Evolutionary conservation across 2,797 vertebrate species (phyloP).

Genomic region (Mus caroli): DNA sequence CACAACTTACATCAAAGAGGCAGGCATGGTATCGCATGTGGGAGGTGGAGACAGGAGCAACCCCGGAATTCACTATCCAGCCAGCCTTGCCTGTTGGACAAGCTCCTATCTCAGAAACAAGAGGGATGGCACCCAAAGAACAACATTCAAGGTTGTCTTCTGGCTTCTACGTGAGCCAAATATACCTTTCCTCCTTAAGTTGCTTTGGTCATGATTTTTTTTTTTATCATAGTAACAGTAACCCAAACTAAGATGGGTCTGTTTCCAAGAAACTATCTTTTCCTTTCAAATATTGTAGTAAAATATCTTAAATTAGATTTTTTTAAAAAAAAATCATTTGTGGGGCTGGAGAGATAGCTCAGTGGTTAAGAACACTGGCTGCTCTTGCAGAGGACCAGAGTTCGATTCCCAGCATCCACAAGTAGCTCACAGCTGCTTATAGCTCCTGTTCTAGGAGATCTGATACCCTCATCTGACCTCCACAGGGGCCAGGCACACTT

Average conservation of each 20-base stretch:
- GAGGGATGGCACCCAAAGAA: background rate
- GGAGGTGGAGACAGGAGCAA: too few species aligned
- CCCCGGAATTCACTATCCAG: background rate
- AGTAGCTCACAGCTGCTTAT: background rate
- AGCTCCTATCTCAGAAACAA: background rate
- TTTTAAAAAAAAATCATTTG: background rate
- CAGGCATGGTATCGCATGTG: background rate
- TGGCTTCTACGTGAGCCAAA: background rate
- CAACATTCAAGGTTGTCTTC: background rate
- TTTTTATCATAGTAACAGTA: background rate
- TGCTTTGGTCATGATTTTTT: background rate
- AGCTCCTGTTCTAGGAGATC: background rate
- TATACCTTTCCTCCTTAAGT: background rate
- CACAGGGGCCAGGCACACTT: background rate
- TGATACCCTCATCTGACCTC: background rate
- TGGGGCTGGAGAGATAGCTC: background rate
- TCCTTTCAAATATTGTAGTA: background rate
- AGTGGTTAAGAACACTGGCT: background rate
- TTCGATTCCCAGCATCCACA: background rate
- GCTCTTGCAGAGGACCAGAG: background rate
- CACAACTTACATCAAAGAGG: background rate
- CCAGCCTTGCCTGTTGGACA: background rate
- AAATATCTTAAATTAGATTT: background rate
- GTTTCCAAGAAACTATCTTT: conserved; percentile 37
- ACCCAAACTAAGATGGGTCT: background rate